Conservation (phyloP, 1,140 invertebrate species). For the Neodiprion lecontei region DNA sequence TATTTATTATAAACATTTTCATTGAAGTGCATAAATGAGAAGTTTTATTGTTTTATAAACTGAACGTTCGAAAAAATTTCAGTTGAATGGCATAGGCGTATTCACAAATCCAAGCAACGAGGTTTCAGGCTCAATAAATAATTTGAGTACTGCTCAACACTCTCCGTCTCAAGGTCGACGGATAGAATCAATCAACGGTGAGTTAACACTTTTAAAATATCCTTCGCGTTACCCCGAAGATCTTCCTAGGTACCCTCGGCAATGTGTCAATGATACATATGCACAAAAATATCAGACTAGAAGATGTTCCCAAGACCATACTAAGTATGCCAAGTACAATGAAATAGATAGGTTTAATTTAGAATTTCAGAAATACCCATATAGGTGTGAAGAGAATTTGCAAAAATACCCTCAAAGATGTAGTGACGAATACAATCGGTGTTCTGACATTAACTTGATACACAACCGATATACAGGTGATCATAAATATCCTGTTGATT, state of each 20-base stretch:
- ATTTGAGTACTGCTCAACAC: constrained; percentile 51
- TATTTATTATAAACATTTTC: too few species aligned
- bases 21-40: constrained; percentile 15
- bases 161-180: constrained; percentile 34
- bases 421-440: constrained; percentile 53
- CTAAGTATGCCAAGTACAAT: constrained; percentile 36
- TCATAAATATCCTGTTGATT: constrained; percentile 45
- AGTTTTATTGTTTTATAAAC: constrained; percentile 14
- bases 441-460: constrained; percentile 51
- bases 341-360: constrained; percentile 39
- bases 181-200: constrained; percentile 59
- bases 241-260: constrained; percentile 39
- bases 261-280: constrained; percentile 40
- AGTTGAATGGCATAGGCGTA: constrained; percentile 53
- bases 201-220: constrained; percentile 48
- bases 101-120: constrained; percentile 46
- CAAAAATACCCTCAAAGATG: constrained; percentile 56
- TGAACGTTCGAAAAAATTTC: constrained; percentile 25
- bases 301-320: constrained; percentile 40
- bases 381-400: constrained; percentile 51
- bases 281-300: constrained; percentile 36
- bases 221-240: constrained; percentile 40
- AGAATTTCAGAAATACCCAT: constrained; percentile 43
- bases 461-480: constrained; percentile 42
- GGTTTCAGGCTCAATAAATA: constrained; percentile 54